Conservation (phyloP, 2,113 vertebrate genomes). For the Benitochromis conjunctus region DNA sequence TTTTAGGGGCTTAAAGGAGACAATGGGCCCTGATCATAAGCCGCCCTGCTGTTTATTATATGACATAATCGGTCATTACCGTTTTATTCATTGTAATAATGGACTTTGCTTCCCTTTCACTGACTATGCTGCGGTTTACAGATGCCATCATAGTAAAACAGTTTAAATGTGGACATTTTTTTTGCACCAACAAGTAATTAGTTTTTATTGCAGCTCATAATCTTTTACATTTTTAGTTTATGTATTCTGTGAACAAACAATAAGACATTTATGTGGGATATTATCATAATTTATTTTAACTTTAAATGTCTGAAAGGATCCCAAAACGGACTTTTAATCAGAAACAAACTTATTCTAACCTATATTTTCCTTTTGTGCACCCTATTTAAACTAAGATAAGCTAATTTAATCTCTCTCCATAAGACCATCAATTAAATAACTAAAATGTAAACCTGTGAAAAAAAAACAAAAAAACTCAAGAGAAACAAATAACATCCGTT, state of each 20-base stretch:
- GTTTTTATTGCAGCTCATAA: conserved; percentile 7
- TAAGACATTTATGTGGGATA: neutral
- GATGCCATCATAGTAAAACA: neutral
- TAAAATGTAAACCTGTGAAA: neutral
- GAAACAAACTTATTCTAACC: neutral
- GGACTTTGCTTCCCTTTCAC: neutral
- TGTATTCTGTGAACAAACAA: neutral
- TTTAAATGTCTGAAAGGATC: neutral
- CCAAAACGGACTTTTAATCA: neutral
- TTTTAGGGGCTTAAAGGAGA: conserved; percentile 22
- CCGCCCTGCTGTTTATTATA: conserved; percentile 43
- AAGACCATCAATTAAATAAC: neutral
- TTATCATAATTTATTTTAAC: neutral
- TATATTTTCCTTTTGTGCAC: neutral
- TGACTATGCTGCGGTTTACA: neutral
- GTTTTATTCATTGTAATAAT: conserved; percentile 50
- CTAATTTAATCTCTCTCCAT: neutral
- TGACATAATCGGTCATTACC: conserved; percentile 43
- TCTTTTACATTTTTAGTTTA: neutral
- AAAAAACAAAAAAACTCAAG: neutral
- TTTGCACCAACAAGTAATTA: neutral
- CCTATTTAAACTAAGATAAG: neutral
- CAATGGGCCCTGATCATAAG: conserved; percentile 19
- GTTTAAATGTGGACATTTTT: neutral
- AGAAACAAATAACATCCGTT: neutral